Evolutionary conservation across 2,113 vertebrate genomes (phyloP).

Genomic region (Elachura formosa): DNA sequence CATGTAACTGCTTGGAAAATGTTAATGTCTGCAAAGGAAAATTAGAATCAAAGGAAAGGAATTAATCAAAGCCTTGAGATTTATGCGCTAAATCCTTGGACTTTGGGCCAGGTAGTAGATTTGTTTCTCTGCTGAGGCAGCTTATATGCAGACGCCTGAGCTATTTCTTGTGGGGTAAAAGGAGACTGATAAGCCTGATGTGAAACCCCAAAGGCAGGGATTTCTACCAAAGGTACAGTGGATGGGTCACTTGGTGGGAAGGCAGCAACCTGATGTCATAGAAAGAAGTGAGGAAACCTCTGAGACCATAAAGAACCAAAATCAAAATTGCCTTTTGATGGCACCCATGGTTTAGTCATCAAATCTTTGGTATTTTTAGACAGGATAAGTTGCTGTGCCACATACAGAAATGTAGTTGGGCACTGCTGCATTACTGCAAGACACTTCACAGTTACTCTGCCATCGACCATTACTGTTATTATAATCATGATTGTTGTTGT

Average conservation of each 20-base stretch:
- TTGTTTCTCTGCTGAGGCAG: constrained; percentile 12
- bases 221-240: neutral
- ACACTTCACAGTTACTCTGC: neutral
- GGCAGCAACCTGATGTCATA: neutral
- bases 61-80: constrained; percentile 48
- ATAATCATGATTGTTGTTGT: neutral
- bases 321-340: neutral
- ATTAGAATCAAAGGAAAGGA: constrained; percentile 1
- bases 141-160: neutral
- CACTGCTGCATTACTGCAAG: neutral
- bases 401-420: rapidly evolving
- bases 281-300: neutral
- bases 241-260: neutral
- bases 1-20: constrained; percentile 39
- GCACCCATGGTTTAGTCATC: neutral
- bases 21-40: constrained; percentile 24
- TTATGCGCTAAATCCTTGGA: constrained; percentile 41
- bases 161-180: neutral
- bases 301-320: neutral
- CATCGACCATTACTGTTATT: neutral
- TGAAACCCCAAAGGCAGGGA: neutral
- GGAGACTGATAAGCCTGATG: neutral
- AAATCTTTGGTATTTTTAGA: neutral
- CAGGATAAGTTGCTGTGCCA: neutral
- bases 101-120: neutral